A percentile compares a stretch with the other conserved stretches of the same genome.
phyloP scores from a whole-genome alignment of 2,797 vertebrate species.

The Okamejei kenojei region DNA sequence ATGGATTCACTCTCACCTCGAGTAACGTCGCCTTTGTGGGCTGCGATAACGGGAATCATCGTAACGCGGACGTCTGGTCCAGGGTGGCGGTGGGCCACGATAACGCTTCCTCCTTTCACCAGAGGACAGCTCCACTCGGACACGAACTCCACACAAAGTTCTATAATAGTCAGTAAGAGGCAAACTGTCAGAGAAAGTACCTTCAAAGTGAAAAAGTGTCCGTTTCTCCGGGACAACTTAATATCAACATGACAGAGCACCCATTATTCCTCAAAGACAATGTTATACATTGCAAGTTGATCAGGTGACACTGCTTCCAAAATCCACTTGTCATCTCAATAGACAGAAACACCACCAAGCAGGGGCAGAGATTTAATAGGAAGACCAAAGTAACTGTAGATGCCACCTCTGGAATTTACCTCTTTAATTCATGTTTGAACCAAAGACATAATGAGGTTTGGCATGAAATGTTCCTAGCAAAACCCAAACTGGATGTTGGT shows the following conservation, averaged over 20 bases:
- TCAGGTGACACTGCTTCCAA: background rate
- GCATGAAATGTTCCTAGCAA: too few species aligned
- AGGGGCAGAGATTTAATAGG: background rate
- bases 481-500: too few species aligned
- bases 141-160: conserved; percentile 30
- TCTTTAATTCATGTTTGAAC: too few species aligned
- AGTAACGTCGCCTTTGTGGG: conserved; percentile 12
- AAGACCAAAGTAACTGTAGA: too few species aligned
- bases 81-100: conserved; percentile 22
- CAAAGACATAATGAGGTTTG: too few species aligned
- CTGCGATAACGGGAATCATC: conserved; percentile 16
- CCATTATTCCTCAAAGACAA: background rate
- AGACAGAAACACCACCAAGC: background rate
- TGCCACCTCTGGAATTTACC: too few species aligned
- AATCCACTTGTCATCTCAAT: background rate
- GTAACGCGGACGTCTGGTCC: background rate
- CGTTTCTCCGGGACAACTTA: background rate
- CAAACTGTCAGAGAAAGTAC: too few species aligned
- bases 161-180: background rate
- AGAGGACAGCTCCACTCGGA: conserved; percentile 32
- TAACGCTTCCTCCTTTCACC: conserved; percentile 35
- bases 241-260: background rate
- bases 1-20: conserved; percentile 15
- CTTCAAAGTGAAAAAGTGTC: background rate
- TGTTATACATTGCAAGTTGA: background rate